A percentile compares a stretch with the other conserved stretches of the same genome.
Evolutionary conservation across 2,113 vertebrate species (phyloP).

Genomic region (Eclectus roratus): DNA sequence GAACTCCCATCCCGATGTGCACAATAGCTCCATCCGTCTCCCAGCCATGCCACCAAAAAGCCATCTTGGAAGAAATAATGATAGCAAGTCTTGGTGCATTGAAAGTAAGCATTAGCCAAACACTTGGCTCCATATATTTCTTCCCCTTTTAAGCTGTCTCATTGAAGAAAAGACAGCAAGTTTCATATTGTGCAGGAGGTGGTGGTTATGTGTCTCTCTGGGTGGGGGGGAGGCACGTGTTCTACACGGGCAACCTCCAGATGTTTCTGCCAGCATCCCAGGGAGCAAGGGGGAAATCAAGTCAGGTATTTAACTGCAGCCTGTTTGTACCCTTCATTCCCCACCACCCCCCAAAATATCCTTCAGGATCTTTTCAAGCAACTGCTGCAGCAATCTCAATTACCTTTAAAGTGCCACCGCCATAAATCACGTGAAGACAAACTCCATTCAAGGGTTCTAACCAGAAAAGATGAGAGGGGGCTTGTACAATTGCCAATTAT

Average conservation of each 20-base stretch:
- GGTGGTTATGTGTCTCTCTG: neutral
- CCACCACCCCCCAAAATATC: neutral
- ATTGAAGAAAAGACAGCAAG: neutral
- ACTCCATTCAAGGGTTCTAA: neutral
- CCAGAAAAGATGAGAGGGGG: neutral
- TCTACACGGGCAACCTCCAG: neutral
- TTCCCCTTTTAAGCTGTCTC: conserved; percentile 46
- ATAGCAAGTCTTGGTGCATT: neutral
- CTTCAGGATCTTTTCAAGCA: neutral
- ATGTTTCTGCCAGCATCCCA: neutral
- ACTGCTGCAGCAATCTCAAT: conserved; percentile 34
- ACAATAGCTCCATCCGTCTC: conserved; percentile 39
- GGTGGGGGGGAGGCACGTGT: neutral
- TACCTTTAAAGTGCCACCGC: neutral
- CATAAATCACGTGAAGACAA: conserved; percentile 12
- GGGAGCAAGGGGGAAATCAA: neutral
- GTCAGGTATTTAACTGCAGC: neutral
- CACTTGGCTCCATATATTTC: neutral
- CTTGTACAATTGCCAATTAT: neutral
- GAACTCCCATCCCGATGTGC: neutral
- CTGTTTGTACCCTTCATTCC: neutral
- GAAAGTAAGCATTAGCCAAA: conserved; percentile 8
- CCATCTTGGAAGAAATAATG: neutral
- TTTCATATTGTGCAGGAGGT: neutral
- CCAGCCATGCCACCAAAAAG: conserved; percentile 1